Evolutionary conservation across 2,888 invertebrate genomes (phyloP).

Genomic region (Crocallis elinguaria): DNA sequence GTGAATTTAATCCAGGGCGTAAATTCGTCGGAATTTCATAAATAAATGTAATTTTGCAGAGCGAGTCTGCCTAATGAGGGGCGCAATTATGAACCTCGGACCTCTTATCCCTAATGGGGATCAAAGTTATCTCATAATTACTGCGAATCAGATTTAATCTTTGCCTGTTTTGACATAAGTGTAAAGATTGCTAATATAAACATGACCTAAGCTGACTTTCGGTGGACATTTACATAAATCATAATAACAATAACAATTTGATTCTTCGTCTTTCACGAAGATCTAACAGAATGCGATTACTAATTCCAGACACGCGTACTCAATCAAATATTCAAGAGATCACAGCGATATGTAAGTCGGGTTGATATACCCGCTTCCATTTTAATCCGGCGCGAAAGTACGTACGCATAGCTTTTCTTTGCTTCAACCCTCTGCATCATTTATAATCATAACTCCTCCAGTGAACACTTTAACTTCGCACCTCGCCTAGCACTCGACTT

Average conservation of each 20-base stretch:
- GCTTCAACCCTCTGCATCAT: constrained; percentile 64
- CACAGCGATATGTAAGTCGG: constrained; percentile 50
- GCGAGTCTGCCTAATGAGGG: constrained; percentile 63
- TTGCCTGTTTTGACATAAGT: constrained; percentile 20
- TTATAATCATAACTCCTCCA: constrained; percentile 70
- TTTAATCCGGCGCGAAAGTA: constrained; percentile 53
- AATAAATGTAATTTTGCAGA: constrained; percentile 64
- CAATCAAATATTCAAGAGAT: constrained; percentile 58
- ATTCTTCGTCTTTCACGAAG: background rate
- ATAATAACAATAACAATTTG: background rate
- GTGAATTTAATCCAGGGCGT: constrained; percentile 51
- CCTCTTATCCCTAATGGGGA: constrained; percentile 57
- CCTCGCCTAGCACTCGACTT: constrained; percentile 58
- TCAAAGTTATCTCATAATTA: constrained; percentile 57
- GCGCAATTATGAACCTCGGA: constrained; percentile 63
- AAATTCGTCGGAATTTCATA: constrained; percentile 55
- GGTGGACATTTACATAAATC: background rate
- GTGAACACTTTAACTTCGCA: constrained; percentile 65
- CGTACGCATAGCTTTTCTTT: constrained; percentile 53
- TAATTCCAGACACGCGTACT: constrained; percentile 45
- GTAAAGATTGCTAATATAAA: constrained; percentile 1
- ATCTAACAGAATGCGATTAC: background rate
- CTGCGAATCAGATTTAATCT: constrained; percentile 48
- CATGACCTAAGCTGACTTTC: background rate
- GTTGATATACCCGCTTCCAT: constrained; percentile 47